phyloP scores from a whole-genome alignment of 2,113 vertebrate genomes.

The Pterophyllum scalare region DNA sequence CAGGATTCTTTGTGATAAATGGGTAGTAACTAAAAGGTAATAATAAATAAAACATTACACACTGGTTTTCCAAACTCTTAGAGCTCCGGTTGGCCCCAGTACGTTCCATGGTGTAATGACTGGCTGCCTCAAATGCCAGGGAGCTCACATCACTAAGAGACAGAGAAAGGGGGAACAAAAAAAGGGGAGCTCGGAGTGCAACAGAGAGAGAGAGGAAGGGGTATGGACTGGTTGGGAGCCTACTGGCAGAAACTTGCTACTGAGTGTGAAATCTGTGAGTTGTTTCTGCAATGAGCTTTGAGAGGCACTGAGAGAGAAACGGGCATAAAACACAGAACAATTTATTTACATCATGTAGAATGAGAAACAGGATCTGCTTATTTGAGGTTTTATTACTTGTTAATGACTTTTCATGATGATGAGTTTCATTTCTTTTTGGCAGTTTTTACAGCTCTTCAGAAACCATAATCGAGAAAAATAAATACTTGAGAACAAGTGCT shows the following conservation, averaged over 20 bases:
- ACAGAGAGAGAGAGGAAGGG: not conserved
- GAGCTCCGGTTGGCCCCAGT: constrained; percentile 41
- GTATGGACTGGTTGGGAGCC: constrained; percentile 14
- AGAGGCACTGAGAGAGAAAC: not conserved
- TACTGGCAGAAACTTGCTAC: constrained; percentile 16
- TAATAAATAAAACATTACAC: constrained; percentile 54
- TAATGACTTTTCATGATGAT: not conserved
- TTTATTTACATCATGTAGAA: not conserved
- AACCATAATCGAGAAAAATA: not conserved
- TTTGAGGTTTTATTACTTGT: not conserved
- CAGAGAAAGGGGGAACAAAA: not conserved
- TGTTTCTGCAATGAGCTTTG: not conserved
- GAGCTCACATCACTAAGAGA: constrained; percentile 61
- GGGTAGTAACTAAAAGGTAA: constrained; percentile 32
- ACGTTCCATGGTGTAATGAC: constrained; percentile 73
- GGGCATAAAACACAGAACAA: not conserved
- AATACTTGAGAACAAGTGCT: not conserved
- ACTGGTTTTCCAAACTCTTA: constrained; percentile 52
- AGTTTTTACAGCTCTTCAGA: not conserved
- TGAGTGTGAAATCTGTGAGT: not conserved
- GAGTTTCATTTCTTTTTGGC: not conserved
- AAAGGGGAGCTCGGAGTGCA: not conserved
- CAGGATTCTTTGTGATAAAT: constrained; percentile 20
- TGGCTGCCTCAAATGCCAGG: constrained; percentile 66
- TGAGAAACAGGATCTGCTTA: not conserved